Percentiles rank a stretch among this genome's conserved stretches.
These are phyloP conservation scores for Orchesella flavescens DNA, from an alignment of 2,888 invertebrate species.

Conservation along the genomic window DNA sequence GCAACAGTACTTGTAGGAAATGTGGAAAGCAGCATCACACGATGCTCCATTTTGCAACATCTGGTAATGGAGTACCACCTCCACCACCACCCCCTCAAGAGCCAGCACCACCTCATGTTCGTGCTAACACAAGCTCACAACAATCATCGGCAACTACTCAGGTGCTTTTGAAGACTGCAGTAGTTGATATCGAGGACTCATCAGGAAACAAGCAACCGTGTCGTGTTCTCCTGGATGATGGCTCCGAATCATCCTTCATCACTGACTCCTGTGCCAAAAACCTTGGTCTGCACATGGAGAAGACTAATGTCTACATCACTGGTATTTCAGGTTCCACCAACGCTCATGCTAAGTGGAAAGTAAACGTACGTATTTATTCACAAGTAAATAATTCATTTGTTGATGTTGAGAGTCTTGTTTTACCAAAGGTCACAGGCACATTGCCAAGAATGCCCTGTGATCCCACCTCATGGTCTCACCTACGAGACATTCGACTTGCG, in stretches of 20 bases:
- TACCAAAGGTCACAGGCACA: neutral
- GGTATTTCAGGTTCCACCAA: neutral
- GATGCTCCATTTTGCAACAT: conserved; percentile 2
- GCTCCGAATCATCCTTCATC: conserved; percentile 16
- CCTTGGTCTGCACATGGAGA: neutral
- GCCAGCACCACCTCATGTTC: neutral
- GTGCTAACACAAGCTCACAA: neutral
- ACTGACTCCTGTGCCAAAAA: conserved; percentile 5
- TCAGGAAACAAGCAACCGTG: neutral
- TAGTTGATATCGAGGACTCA: conserved; percentile 16
- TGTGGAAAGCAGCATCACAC: conserved; percentile 37
- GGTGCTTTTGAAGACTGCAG: conserved; percentile 41
- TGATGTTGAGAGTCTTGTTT: neutral
- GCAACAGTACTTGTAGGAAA: conserved; percentile 5
- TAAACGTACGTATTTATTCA: neutral
- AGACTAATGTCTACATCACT: neutral
- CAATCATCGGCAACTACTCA: neutral
- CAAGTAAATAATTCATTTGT: neutral
- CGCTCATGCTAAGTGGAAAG: neutral
- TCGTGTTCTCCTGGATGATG: conserved; percentile 46
- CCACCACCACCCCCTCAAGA: neutral
- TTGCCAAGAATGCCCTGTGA: neutral
- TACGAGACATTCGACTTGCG: neutral
- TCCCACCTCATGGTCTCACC: neutral
- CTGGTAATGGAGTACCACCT: neutral